A percentile compares a stretch with the other conserved stretches of the same genome.
Conservation (phyloP, 2,888 invertebrate species). For the Acronicta aceris region DNA sequence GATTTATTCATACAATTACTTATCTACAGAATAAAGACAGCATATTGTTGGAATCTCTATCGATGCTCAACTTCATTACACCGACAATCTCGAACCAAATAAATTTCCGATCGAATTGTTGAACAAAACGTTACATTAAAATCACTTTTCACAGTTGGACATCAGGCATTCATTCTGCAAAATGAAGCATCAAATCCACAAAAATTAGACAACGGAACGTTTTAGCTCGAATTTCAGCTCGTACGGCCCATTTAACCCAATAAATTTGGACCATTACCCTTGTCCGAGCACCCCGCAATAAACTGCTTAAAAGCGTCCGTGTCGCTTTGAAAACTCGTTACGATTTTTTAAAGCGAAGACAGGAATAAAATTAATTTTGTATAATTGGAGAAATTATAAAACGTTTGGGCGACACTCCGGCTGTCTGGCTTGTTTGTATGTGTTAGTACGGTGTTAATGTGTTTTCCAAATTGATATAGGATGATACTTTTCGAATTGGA, state of each 20-base stretch:
- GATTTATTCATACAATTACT: too few relatives aligned
- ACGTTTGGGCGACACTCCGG: slow-evolving; percentile 58
- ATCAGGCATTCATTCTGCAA: slow-evolving; percentile 69
- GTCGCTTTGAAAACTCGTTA: slow-evolving; percentile 81
- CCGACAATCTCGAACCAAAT: slow-evolving; percentile 43
- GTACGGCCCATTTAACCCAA: slow-evolving; percentile 84
- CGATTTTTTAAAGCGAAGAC: slow-evolving; percentile 78
- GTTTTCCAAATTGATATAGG: slow-evolving; percentile 49
- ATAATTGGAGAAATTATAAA: slow-evolving; percentile 74
- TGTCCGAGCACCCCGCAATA: slow-evolving; percentile 80
- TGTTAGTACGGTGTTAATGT: slow-evolving; percentile 37
- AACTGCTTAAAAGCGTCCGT: slow-evolving; percentile 77
- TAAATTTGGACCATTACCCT: slow-evolving; percentile 87
- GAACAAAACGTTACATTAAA: slow-evolving; percentile 61
- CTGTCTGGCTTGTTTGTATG: slow-evolving; percentile 42
- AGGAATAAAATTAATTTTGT: slow-evolving; percentile 80
- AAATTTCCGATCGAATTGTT: slow-evolving; percentile 52
- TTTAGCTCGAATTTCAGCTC: slow-evolving; percentile 80
- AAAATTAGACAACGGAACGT: slow-evolving; percentile 85
- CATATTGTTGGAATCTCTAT: neutral
- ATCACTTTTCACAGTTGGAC: slow-evolving; percentile 52
- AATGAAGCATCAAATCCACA: slow-evolving; percentile 82
- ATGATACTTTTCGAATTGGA: slow-evolving; percentile 27
- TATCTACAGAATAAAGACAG: neutral
- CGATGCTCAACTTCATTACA: slow-evolving; percentile 25